These are phyloP conservation scores for Clarias pachynema DNA, from an alignment of 2,797 vertebrate genomes.

Conservation along the genomic window DNA sequence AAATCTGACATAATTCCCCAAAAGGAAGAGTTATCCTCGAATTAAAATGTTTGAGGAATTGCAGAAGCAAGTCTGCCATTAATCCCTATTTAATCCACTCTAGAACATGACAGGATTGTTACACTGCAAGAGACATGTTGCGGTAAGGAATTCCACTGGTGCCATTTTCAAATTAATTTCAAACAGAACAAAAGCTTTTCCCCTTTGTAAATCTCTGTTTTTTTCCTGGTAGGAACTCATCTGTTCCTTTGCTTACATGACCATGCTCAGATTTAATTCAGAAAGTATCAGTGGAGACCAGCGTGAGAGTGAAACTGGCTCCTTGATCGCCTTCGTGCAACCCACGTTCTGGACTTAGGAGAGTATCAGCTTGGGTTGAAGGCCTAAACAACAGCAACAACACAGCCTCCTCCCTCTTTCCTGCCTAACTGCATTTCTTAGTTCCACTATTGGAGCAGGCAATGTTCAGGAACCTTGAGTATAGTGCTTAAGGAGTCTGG, in stretches of 20 bases:
- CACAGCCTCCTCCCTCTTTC: constrained; percentile 52
- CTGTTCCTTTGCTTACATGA: not conserved
- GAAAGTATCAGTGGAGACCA: constrained; percentile 1
- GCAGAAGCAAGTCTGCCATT: constrained; percentile 65
- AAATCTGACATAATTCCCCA: constrained; percentile 68
- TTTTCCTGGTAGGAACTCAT: constrained; percentile 11
- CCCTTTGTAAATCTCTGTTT: constrained; percentile 12
- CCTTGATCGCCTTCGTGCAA: not conserved
- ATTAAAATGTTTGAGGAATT: constrained; percentile 66
- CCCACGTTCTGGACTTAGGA: not conserved
- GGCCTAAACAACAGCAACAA: constrained; percentile 43
- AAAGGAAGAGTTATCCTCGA: constrained; percentile 71
- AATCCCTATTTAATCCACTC: constrained; percentile 72
- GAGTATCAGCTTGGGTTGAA: not conserved
- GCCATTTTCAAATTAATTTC: constrained; percentile 62
- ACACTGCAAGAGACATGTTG: constrained; percentile 67
- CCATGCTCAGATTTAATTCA: not conserved
- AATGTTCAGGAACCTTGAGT: constrained; percentile 53
- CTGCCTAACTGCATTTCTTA: constrained; percentile 55
- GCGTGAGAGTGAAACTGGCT: not conserved
- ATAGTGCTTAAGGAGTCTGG: constrained; percentile 27
- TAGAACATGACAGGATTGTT: constrained; percentile 70
- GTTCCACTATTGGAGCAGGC: constrained; percentile 2
- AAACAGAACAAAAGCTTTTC: constrained; percentile 38
- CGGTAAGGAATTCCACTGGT: constrained; percentile 70